Evolutionary conservation across 2,113 vertebrate species (phyloP).

Genomic region (Mus spicilegus): DNA sequence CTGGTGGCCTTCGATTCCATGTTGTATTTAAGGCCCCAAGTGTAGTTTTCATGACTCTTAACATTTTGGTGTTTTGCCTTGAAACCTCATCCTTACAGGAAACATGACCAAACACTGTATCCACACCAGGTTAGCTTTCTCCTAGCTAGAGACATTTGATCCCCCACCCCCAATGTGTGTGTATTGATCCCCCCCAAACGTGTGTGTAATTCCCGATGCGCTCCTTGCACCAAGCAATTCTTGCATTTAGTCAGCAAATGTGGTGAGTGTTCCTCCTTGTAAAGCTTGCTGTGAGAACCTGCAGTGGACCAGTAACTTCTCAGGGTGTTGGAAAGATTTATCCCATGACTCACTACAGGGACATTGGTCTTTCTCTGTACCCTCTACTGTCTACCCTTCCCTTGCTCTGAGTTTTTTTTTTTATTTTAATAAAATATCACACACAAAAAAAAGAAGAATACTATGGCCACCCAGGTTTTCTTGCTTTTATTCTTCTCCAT

Average conservation of each 20-base stretch:
- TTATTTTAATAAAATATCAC: not conserved
- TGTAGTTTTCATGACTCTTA: not conserved
- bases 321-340: constrained; percentile 19
- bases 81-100: not conserved
- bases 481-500: not conserved
- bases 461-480: not conserved
- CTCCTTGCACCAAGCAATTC: not conserved
- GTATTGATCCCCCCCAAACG: not conserved
- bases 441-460: not conserved
- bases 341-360: not conserved
- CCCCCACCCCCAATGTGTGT: not conserved
- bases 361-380: not conserved
- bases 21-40: constrained; percentile 31
- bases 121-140: not conserved
- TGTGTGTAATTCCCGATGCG: constrained; percentile 1
- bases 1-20: not conserved
- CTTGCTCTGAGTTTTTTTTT: not conserved
- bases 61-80: constrained; percentile 2
- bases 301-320: not conserved
- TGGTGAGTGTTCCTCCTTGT: not conserved
- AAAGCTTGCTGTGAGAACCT: not conserved
- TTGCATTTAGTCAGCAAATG: constrained; percentile 43
- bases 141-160: constrained; percentile 28
- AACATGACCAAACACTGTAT: not conserved
- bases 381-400: not conserved